phyloP scores from a whole-genome alignment of 2,113 vertebrate genomes.

The Athene noctua region DNA sequence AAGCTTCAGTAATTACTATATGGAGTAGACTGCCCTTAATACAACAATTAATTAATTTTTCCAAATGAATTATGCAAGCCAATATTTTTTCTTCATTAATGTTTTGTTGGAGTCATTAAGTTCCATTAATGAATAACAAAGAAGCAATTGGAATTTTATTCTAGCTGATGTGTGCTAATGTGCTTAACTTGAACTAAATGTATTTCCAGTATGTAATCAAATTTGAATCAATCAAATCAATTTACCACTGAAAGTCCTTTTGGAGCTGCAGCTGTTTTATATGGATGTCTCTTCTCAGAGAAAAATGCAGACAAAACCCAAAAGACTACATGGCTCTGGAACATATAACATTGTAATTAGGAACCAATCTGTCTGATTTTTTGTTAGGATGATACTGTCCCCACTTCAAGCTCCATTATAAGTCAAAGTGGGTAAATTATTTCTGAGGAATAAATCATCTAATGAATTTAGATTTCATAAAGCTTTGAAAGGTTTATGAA shows the following conservation, averaged over 20 bases:
- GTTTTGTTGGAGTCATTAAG: slow-evolving; percentile 74
- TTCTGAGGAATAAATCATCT: background rate
- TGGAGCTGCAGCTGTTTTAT: slow-evolving; percentile 51
- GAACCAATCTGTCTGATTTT: slow-evolving; percentile 35
- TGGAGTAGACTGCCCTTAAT: slow-evolving; percentile 69
- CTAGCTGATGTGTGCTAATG: slow-evolving; percentile 67
- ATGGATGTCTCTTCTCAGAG: slow-evolving; percentile 43
- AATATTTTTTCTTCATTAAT: slow-evolving; percentile 76
- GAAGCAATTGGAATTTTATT: slow-evolving; percentile 70
- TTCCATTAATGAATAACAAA: slow-evolving; percentile 77
- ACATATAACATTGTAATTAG: background rate
- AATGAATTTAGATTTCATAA: background rate
- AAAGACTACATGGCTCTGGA: background rate
- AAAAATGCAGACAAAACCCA: slow-evolving; percentile 21
- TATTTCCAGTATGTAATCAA: slow-evolving; percentile 73
- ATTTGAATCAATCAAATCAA: slow-evolving; percentile 80
- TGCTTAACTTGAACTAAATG: slow-evolving; percentile 71
- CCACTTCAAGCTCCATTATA: background rate
- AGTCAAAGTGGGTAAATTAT: slow-evolving; percentile 9
- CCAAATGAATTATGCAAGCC: slow-evolving; percentile 72
- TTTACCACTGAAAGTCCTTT: slow-evolving; percentile 65
- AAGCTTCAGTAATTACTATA: slow-evolving; percentile 67
- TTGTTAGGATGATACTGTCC: background rate
- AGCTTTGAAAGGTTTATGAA: background rate
- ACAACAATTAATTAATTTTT: slow-evolving; percentile 79